Evolutionary conservation across 2,113 vertebrate species (phyloP), one percentile per base, ranked within the genome.

Genomic region (Bubalus kerabau): DNA sequence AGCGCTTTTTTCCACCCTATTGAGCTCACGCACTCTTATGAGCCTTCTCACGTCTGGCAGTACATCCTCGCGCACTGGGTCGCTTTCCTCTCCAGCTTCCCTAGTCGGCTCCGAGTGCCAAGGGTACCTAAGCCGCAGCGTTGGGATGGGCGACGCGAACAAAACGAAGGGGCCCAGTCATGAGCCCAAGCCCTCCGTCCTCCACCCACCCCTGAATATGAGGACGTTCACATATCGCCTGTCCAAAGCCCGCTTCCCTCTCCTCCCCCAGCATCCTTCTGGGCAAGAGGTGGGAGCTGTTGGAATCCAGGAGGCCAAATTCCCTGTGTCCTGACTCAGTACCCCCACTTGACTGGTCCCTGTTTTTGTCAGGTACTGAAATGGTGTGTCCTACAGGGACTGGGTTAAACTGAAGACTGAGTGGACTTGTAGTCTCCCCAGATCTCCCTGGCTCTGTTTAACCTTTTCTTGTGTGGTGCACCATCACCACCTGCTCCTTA

Each of bases 71-170:
- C 0, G 0, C 54, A 7, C 71, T 7, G 48, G 1, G 32, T 46
- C 7, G 8, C 4, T 11, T n/a, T 48, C 36, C 3, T 36, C 36
- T 82, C 21, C n/a, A 36, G 64, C 0, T 6, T 54, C 24, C 24
- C 14, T 28, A 36, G 24, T 10, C 46, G 87, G 50, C 57, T 67
- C 40, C 30, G 40, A 59, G 57, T 0, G 2, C 13, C 2, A 40
- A 30, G 21, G 9, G 16, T 7, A 46, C 36, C 3, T 1, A 87
- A 67, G 67, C 26, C 2, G 0, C 6, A n/a, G n/a, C 0, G 2
- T 19, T 32, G 26, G 62, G 1, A 15, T 50, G 12, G 36, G 30
- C 32, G 40, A 32, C 15, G 7, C 0, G 1, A 30, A 67, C 57
- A 81, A 74, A 71, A n/a, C 12, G 30, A 60, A 59, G 57, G 81